These are phyloP conservation scores for Zaprionus lineosus DNA, from an alignment of 2,888 invertebrate genomes.

Conservation along the genomic window DNA sequence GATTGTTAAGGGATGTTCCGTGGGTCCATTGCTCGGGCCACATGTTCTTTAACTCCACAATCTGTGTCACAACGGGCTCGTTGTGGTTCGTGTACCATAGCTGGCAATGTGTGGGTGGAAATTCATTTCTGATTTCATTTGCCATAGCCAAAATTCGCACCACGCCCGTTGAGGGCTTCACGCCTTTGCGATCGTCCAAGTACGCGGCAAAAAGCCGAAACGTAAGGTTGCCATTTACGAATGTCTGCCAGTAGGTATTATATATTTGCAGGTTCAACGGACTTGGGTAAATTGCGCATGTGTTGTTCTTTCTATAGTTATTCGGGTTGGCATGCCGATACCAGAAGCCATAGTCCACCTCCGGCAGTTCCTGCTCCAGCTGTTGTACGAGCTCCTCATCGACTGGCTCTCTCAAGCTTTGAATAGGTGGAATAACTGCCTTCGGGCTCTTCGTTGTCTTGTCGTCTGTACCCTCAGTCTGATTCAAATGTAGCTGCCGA, in stretches of 20 bases:
- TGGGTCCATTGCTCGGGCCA: constrained; percentile 96
- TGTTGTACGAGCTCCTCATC: constrained; percentile 44
- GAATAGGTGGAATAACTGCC: not conserved
- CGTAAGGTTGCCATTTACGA: constrained; percentile 90
- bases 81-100: constrained; percentile 92
- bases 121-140: constrained; percentile 89
- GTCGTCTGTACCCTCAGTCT: not conserved
- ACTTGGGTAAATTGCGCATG: constrained; percentile 91
- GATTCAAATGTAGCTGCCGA: not conserved
- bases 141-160: constrained; percentile 93
- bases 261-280: constrained; percentile 94
- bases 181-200: constrained; percentile 89
- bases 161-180: constrained; percentile 87
- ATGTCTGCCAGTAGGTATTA: constrained; percentile 95
- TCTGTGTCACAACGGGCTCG: constrained; percentile 89
- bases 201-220: constrained; percentile 95
- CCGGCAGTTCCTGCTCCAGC: constrained; percentile 58
- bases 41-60: constrained; percentile 85
- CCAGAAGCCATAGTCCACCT: constrained; percentile 64
- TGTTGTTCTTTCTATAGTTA: constrained; percentile 47
- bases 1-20: constrained; percentile 92
- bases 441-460: not conserved
- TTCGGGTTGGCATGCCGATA: constrained; percentile 52
- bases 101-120: constrained; percentile 88
- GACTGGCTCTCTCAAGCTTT: constrained; percentile 41